A percentile compares a stretch with the other conserved stretches of the same genome.
Conservation (phyloP, 2,888 invertebrate genomes). For the Drosophila quinaria region DNA sequence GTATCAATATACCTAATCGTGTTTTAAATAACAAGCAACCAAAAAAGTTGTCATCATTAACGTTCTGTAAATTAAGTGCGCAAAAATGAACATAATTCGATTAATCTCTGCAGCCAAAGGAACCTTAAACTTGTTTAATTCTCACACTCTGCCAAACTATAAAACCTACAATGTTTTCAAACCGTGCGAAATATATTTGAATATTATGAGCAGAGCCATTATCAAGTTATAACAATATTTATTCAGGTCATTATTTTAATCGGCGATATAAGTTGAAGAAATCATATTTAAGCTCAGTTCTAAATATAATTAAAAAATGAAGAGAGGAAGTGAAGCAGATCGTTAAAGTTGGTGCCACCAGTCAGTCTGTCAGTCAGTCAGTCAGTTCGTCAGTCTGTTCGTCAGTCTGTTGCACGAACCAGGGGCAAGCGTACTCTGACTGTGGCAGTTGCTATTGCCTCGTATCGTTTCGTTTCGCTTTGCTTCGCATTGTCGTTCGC, state of each 20-base stretch:
- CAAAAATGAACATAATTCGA: background rate
- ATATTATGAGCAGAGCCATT: constrained; percentile 22
- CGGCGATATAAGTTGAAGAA: constrained; percentile 16
- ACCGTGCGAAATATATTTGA: constrained; percentile 3
- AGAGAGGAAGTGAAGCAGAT: constrained; percentile 59
- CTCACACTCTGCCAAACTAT: background rate
- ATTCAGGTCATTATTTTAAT: constrained; percentile 34
- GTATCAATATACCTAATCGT: background rate
- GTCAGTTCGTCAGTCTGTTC: background rate
- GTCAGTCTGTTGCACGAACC: constrained; percentile 13
- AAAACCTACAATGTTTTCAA: constrained; percentile 22
- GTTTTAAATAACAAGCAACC: background rate
- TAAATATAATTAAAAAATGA: constrained; percentile 69
- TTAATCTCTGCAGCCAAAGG: background rate
- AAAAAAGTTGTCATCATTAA: background rate
- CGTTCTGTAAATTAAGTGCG: background rate
- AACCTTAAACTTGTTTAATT: constrained; percentile 4
- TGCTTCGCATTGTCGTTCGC: constrained; percentile 26
- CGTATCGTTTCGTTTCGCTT: constrained; percentile 19
- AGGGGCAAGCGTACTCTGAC: constrained; percentile 11
- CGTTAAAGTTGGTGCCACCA: constrained; percentile 58
- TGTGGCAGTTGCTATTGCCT: constrained; percentile 17
- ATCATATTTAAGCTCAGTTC: constrained; percentile 45
- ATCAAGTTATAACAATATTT: constrained; percentile 32
- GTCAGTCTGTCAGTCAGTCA: background rate